Percentiles rank a stretch among this genome's conserved stretches.
These are phyloP conservation scores for Sebastes itinus DNA, from an alignment of 2,797 vertebrate genomes.

Conservation along the genomic window DNA sequence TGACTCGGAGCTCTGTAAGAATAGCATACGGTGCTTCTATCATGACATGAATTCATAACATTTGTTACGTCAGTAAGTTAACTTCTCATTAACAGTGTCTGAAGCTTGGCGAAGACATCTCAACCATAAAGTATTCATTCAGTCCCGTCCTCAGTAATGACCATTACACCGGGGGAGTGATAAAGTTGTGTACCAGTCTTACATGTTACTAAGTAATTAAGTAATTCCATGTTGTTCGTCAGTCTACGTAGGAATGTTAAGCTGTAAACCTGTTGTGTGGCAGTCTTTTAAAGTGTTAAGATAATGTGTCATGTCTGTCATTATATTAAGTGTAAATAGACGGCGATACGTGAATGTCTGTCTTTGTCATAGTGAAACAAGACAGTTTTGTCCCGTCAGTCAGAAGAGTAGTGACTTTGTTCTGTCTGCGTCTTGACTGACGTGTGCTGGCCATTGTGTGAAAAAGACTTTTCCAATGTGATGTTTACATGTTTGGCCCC, in stretches of 20 bases:
- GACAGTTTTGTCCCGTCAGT: constrained; percentile 56
- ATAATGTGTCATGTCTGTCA: constrained; percentile 49
- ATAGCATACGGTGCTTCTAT: constrained; percentile 18
- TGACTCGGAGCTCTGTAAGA: constrained; percentile 9
- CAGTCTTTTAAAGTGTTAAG: constrained; percentile 54
- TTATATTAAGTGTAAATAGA: constrained; percentile 33
- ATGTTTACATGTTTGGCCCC: constrained; percentile 55
- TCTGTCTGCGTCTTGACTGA: constrained; percentile 66
- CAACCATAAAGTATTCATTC: constrained; percentile 51
- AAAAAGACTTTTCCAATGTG: constrained; percentile 37
- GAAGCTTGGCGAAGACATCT: constrained; percentile 31
- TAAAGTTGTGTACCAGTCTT: constrained; percentile 79
- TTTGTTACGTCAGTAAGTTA: constrained; percentile 37
- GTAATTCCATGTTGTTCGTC: constrained; percentile 66
- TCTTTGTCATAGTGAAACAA: constrained; percentile 53
- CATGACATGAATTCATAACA: constrained; percentile 47
- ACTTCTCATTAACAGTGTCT: constrained; percentile 39
- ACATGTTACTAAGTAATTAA: constrained; percentile 51
- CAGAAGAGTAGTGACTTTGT: constrained; percentile 63
- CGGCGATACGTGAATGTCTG: constrained; percentile 53
- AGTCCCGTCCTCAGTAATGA: constrained; percentile 47
- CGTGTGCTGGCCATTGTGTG: constrained; percentile 49
- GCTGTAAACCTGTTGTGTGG: constrained; percentile 57
- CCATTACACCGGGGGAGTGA: constrained; percentile 73
- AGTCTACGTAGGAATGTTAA: constrained; percentile 60